These are phyloP conservation scores for Pandemis corylana DNA, from an alignment of 2,888 invertebrate genomes.

Conservation along the genomic window DNA sequence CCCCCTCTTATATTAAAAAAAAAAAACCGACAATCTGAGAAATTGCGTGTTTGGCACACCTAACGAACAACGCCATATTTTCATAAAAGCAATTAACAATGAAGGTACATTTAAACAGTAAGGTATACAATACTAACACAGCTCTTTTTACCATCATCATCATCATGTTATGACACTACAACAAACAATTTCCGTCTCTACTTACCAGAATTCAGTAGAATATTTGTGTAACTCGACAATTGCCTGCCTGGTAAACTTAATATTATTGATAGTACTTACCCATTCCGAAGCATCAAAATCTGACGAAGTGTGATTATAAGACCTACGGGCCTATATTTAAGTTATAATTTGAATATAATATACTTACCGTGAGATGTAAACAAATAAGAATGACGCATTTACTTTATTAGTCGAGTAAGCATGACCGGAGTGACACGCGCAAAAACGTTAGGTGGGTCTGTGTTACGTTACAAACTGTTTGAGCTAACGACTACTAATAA, in stretches of 20 bases:
- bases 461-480: too few relatives aligned
- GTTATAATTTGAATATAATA: background rate
- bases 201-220: background rate
- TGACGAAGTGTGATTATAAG: background rate
- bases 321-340: background rate
- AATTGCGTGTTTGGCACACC: too few relatives aligned
- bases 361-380: background rate
- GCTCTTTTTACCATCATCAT: too few relatives aligned
- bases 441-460: background rate
- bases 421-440: background rate
- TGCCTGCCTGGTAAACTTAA: background rate
- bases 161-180: too few relatives aligned
- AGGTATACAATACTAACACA: too few relatives aligned
- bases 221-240: conserved; percentile 1
- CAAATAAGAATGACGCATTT: conserved; percentile 2
- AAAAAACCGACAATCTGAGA: too few relatives aligned
- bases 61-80: too few relatives aligned
- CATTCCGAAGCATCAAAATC: background rate
- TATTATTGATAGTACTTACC: background rate
- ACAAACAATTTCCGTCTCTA: background rate
- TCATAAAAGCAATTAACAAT: too few relatives aligned
- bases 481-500: too few relatives aligned
- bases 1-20: too few relatives aligned
- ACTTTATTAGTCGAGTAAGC: conserved; percentile 1
- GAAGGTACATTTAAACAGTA: too few relatives aligned